Percentiles rank a stretch among this genome's conserved stretches.
Evolutionary conservation across 2,888 invertebrate species (phyloP).

Genomic region (Andrena marginata): DNA sequence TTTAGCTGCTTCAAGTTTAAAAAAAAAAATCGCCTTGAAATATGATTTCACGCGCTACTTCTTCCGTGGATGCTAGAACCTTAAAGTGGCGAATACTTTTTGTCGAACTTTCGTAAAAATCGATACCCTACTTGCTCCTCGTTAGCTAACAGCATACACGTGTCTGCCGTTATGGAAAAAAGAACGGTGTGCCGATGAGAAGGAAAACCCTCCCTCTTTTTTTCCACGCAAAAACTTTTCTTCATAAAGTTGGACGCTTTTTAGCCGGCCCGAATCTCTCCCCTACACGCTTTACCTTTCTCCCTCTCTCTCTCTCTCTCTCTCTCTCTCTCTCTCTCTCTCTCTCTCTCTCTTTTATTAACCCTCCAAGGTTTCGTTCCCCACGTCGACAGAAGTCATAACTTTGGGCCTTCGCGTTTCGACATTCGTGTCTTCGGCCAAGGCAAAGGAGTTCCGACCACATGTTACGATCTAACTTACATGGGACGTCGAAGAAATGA

Average conservation of each 20-base stretch:
- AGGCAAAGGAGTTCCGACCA: slow-evolving; percentile 15
- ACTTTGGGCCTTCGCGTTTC: slow-evolving; percentile 22
- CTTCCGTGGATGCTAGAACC: not conserved
- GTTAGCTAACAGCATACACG: slow-evolving; percentile 21
- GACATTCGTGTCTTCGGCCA: slow-evolving; percentile 17
- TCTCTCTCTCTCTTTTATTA: slow-evolving; percentile 27
- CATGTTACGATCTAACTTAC: slow-evolving; percentile 40
- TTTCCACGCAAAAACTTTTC: slow-evolving; percentile 5
- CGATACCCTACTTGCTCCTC: slow-evolving; percentile 32
- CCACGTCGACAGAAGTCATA: slow-evolving; percentile 40
- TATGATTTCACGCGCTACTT: not conserved
- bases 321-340: not conserved
- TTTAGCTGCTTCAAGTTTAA: not conserved
- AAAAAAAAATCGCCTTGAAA: not conserved
- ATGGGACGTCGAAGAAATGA: slow-evolving; percentile 47
- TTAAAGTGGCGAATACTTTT: not conserved
- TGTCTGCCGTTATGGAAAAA: slow-evolving; percentile 18
- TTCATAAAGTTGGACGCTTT: slow-evolving; percentile 47
- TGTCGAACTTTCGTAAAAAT: slow-evolving; percentile 4
- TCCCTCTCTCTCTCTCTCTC: not conserved
- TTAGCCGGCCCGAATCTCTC: not conserved
- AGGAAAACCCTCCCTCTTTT: slow-evolving; percentile 7
- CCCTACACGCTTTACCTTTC: slow-evolving; percentile 5
- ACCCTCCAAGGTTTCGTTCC: slow-evolving; percentile 21
- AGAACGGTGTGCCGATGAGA: not conserved